These are phyloP conservation scores for Apostichopus leukothele DNA, from an alignment of 53 echinoderm and acorn worm species.

Conservation along the genomic window DNA sequence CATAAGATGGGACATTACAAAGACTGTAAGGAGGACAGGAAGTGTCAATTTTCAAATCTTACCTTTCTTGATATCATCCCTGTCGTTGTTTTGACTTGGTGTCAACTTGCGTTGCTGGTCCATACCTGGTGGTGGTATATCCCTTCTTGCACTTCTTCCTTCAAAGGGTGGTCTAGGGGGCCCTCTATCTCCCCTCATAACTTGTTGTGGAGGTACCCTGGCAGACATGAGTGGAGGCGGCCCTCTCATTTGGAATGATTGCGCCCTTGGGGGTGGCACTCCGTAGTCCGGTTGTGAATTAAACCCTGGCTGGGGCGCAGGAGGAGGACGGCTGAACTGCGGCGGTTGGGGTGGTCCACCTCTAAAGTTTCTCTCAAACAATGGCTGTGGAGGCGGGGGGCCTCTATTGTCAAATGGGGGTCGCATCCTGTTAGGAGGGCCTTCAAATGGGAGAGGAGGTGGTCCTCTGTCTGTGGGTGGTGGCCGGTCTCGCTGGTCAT, in stretches of 20 bases:
- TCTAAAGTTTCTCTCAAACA: slow-evolving; percentile 23
- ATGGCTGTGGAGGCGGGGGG: slow-evolving; percentile 13
- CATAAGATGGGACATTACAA: too few species aligned
- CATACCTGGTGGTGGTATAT: slow-evolving; percentile 1
- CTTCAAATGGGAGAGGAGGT: slow-evolving; percentile 35
- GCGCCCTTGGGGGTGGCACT: slow-evolving; percentile 38
- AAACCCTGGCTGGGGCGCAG: slow-evolving; percentile 20
- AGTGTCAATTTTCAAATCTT: too few species aligned
- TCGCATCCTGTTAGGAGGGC: slow-evolving; percentile 29
- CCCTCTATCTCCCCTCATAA: slow-evolving; percentile 24
- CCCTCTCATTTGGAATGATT: slow-evolving; percentile 38
- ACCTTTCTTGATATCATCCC: slow-evolving; percentile 9
- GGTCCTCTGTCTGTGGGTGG: slow-evolving; percentile 12
- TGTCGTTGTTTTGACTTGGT: slow-evolving; percentile 16
- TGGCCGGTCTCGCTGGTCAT: slow-evolving; percentile 33
- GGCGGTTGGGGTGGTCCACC: slow-evolving; percentile 18
- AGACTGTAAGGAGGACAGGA: too few species aligned
- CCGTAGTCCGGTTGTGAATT: slow-evolving; percentile 19
- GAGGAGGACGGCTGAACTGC: slow-evolving; percentile 3
- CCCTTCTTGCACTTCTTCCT: slow-evolving; percentile 32
- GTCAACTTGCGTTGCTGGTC: background rate
- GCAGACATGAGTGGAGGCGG: slow-evolving; percentile 35
- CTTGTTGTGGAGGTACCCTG: slow-evolving; percentile 39
- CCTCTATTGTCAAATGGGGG: slow-evolving; percentile 48
- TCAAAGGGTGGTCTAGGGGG: background rate